Evolutionary conservation across 2,888 invertebrate genomes (phyloP).

Genomic region (Halictus ligatus): DNA sequence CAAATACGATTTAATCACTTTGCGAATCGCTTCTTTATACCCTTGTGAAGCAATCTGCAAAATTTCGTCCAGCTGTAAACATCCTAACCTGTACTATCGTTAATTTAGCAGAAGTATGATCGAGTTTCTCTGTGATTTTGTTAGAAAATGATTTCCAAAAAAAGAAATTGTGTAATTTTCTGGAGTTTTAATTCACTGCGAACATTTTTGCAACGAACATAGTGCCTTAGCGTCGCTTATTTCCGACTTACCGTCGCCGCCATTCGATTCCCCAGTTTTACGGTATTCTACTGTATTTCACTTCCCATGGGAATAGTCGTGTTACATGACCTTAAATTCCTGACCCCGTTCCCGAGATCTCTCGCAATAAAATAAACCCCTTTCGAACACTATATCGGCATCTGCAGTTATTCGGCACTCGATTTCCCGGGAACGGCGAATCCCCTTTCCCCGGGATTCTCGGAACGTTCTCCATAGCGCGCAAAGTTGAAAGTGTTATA

Average conservation of each 20-base stretch:
- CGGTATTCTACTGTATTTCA: not conserved
- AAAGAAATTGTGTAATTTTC: too few species aligned
- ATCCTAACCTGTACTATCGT: too few species aligned
- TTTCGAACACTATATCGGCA: conserved; percentile 1
- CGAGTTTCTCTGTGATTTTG: too few species aligned
- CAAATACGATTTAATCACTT: too few species aligned
- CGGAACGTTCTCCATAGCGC: not conserved
- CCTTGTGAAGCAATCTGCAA: too few species aligned
- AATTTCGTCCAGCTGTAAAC: too few species aligned
- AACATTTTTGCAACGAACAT: not conserved
- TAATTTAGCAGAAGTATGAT: too few species aligned
- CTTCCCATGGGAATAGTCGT: not conserved
- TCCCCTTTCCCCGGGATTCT: not conserved
- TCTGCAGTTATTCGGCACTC: not conserved
- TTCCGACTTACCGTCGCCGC: not conserved
- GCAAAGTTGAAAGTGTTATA: conserved; percentile 11
- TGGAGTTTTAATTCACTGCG: not conserved
- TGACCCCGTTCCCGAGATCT: not conserved
- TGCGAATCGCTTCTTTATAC: too few species aligned
- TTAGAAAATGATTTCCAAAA: not conserved
- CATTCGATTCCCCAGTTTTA: not conserved
- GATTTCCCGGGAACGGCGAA: conserved; percentile 2
- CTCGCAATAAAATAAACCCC: not conserved
- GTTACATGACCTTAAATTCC: conserved; percentile 8
- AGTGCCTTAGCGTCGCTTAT: not conserved